Percentiles rank a stretch among this genome's conserved stretches.
Evolutionary conservation across 2,113 vertebrate species (phyloP).

Genomic region (Craseonycteris thonglongyai): DNA sequence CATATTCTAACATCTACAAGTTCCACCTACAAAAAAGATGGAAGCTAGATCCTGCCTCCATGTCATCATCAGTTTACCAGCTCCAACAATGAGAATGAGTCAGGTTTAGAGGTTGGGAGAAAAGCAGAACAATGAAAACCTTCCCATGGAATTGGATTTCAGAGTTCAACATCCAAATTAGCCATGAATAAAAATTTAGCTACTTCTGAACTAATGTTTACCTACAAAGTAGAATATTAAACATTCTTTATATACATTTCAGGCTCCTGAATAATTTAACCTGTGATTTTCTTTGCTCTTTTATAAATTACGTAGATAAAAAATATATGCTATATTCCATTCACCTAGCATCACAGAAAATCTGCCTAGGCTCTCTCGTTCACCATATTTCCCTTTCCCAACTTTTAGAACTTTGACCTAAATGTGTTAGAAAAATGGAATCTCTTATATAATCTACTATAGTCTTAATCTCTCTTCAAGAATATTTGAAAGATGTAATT

Average conservation of each 20-base stretch:
- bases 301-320: constrained; percentile 18
- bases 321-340: background rate
- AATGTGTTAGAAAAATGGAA: background rate
- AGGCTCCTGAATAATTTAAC: constrained; percentile 32
- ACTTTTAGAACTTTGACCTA: background rate
- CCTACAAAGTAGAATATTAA: background rate
- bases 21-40: background rate
- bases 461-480: background rate
- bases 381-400: background rate
- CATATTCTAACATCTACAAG: background rate
- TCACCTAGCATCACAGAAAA: background rate
- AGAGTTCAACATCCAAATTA: background rate
- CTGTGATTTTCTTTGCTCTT: constrained; percentile 8
- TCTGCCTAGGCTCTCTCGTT: background rate
- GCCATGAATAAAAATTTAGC: background rate
- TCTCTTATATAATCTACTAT: background rate
- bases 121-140: background rate
- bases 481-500: background rate
- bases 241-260: background rate
- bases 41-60: background rate
- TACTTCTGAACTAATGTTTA: constrained; percentile 1
- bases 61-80: background rate
- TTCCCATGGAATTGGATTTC: background rate
- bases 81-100: background rate
- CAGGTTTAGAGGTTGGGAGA: background rate